A percentile compares a stretch with the other conserved stretches of the same genome.
Conservation (phyloP, 2,797 vertebrate genomes). For the Podarcis lilfordi region DNA sequence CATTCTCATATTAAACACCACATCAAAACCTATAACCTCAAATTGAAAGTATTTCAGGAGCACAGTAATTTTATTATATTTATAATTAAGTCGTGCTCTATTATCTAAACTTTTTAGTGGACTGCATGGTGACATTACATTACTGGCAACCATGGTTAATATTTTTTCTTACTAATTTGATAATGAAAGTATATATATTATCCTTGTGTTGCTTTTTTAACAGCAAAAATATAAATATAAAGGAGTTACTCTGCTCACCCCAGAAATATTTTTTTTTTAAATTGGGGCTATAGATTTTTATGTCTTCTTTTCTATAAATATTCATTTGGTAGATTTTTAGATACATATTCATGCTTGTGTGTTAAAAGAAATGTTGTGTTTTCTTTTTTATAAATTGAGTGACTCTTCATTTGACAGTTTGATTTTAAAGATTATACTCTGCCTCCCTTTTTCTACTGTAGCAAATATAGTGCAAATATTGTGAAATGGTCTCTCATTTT, state of each 20-base stretch:
- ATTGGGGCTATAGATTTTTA: too few relatives aligned
- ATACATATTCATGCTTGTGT: not conserved
- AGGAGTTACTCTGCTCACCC: not conserved
- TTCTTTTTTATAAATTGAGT: not conserved
- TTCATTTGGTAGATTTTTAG: constrained; percentile 37
- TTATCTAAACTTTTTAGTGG: not conserved
- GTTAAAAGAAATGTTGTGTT: not conserved
- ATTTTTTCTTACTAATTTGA: not conserved
- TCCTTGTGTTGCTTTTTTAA: not conserved
- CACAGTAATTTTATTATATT: not conserved
- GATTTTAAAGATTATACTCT: not conserved
- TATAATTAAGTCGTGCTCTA: not conserved
- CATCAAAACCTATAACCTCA: constrained; percentile 32
- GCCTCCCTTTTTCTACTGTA: not conserved
- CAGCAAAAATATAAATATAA: not conserved
- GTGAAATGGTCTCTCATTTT: not conserved
- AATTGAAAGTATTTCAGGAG: constrained; percentile 54
- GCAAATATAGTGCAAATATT: not conserved
- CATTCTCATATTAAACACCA: constrained; percentile 51
- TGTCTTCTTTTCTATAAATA: not conserved
- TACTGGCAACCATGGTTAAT: not conserved
- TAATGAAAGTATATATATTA: not conserved
- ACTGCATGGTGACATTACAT: not conserved
- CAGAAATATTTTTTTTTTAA: not conserved
- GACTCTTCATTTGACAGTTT: not conserved